phyloP scores from a whole-genome alignment of 2,888 invertebrate species.

The Scotopteryx bipunctaria region DNA sequence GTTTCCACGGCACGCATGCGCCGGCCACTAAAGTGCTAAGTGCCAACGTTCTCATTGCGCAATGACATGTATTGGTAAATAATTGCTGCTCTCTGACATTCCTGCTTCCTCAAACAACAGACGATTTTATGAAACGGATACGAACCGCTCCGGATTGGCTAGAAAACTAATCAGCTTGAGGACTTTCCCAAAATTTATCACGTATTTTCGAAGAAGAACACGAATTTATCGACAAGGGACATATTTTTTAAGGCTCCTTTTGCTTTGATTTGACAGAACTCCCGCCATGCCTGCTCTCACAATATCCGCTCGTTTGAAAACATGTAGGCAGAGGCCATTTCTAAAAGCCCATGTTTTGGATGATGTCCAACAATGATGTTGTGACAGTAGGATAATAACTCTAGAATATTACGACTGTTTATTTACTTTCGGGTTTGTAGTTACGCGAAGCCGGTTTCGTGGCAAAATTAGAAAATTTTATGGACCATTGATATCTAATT shows the following conservation, averaged over 20 bases:
- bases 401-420: conserved; percentile 14
- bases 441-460: conserved; percentile 7
- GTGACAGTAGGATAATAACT: conserved; percentile 14
- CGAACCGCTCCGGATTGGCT: no score
- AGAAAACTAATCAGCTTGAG: no score
- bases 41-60: conserved; percentile 46
- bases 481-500: no score
- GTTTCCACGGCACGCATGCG: conserved; percentile 33
- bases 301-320: background rate
- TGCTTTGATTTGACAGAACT: no score
- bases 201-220: no score
- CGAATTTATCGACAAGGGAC: no score
- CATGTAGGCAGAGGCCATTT: conserved; percentile 10
- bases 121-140: no score
- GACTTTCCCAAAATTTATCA: no score
- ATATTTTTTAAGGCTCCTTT: no score
- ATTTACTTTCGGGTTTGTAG: conserved; percentile 10
- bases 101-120: conserved; percentile 9
- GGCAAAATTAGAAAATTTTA: background rate
- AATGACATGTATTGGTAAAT: conserved; percentile 49
- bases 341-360: conserved; percentile 13
- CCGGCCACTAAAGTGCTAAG: conserved; percentile 31
- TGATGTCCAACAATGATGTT: conserved; percentile 12
- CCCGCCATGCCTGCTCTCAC: background rate
- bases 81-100: conserved; percentile 36